A percentile compares a stretch with the other conserved stretches of the same genome.
Conservation (phyloP, 2,113 vertebrate species). For the Varanus salvator region DNA sequence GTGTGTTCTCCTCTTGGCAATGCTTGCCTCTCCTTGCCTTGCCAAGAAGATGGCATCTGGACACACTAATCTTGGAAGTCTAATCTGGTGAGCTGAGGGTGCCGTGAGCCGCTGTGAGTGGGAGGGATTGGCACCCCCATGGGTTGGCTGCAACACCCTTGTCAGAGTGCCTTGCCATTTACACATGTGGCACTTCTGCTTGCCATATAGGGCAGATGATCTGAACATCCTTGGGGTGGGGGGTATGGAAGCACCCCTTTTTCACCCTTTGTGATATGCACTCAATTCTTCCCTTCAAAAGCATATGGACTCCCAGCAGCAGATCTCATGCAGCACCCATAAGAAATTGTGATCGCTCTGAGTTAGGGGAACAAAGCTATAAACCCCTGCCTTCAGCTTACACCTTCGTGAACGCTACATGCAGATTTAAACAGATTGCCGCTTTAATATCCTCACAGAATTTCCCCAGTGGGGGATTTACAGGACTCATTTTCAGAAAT, state of each 20-base stretch:
- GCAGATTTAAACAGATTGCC: slow-evolving; percentile 23
- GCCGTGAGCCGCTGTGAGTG: background rate
- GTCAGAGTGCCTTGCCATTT: background rate
- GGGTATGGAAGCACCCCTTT: background rate
- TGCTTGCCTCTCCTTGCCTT: no score
- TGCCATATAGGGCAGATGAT: no score
- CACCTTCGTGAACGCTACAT: slow-evolving; percentile 54
- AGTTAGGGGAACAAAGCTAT: slow-evolving; percentile 54
- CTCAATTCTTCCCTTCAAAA: background rate
- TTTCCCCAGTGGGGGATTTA: slow-evolving; percentile 48
- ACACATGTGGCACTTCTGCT: background rate
- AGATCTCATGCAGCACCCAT: slow-evolving; percentile 62
- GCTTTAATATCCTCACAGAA: slow-evolving; percentile 53
- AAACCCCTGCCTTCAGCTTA: slow-evolving; percentile 41
- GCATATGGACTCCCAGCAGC: slow-evolving; percentile 27
- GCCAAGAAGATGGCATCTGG: no score
- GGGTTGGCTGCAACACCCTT: background rate
- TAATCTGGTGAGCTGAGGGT: no score
- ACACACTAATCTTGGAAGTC: no score
- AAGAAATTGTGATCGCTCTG: slow-evolving; percentile 44
- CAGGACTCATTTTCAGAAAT: slow-evolving; percentile 38
- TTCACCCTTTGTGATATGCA: background rate
- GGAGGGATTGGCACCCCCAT: background rate
- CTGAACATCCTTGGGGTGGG: background rate
- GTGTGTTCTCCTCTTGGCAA: no score